Conservation (phyloP, 2,113 vertebrate species). For the Seriola dumerili region DNA sequence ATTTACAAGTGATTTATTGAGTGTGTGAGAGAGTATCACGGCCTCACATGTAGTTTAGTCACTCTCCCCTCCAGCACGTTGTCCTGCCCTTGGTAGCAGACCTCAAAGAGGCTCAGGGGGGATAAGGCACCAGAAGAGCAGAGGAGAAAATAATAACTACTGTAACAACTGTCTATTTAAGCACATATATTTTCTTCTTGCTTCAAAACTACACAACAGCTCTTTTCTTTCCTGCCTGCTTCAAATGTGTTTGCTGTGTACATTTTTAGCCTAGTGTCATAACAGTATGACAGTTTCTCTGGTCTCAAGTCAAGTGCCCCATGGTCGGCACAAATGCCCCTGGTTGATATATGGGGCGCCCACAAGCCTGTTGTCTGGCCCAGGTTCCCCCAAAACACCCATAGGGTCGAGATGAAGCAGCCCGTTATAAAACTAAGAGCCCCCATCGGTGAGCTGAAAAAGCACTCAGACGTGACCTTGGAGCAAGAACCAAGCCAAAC, state of each 20-base stretch:
- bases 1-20: background rate
- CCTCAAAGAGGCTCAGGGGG: constrained; percentile 19
- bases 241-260: background rate
- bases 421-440: background rate
- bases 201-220: background rate
- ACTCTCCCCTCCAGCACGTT: background rate
- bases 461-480: background rate
- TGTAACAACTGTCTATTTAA: background rate
- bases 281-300: background rate
- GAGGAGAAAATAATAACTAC: background rate
- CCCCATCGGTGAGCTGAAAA: background rate
- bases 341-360: too few species aligned
- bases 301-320: background rate
- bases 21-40: background rate
- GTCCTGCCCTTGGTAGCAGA: background rate
- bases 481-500: background rate
- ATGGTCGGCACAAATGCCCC: too few species aligned
- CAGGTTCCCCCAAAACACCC: background rate
- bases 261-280: background rate
- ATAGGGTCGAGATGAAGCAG: background rate
- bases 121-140: background rate
- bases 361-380: background rate
- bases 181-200: background rate
- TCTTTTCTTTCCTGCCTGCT: background rate
- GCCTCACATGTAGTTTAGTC: background rate